Percentiles rank a stretch among this genome's conserved stretches.
phyloP scores from a whole-genome alignment of 1,140 invertebrate species.

The Hylaeus anthracinus region DNA sequence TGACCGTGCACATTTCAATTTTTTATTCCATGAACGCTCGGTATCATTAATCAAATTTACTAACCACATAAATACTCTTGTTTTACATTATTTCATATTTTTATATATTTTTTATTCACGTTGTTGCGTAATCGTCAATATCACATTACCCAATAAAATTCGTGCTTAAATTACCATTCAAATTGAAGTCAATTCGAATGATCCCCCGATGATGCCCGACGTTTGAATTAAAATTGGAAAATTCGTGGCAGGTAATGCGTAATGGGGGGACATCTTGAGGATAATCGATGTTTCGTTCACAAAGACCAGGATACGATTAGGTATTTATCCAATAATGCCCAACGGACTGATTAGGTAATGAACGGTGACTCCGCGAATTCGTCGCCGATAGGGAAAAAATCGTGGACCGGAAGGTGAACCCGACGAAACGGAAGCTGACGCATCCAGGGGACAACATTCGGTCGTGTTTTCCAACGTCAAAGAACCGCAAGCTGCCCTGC shows the following conservation, averaged over 20 bases:
- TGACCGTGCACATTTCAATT: no score
- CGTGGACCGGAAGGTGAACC: constrained; percentile 18
- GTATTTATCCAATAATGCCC: constrained; percentile 5
- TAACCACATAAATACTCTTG: no score
- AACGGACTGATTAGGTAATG: not conserved
- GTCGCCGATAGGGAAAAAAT: not conserved
- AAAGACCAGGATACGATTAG: constrained; percentile 37
- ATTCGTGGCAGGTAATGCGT: not conserved
- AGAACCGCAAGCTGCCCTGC: constrained; percentile 34
- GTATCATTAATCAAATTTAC: no score
- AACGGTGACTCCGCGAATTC: not conserved
- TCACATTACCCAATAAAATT: no score
- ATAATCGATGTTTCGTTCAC: not conserved
- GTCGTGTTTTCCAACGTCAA: not conserved
- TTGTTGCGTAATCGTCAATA: no score
- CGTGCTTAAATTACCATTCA: no score
- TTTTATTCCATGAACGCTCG: no score
- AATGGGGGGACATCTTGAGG: not conserved
- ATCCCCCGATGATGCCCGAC: no score
- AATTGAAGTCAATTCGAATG: no score
- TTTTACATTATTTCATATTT: no score
- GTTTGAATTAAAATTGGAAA: not conserved
- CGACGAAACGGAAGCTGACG: constrained; percentile 44
- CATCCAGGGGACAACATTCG: constrained; percentile 18
- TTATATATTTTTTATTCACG: no score